phyloP scores from a whole-genome alignment of 92 coral and sea anemone genomes.

The Scolanthus callimorphus region DNA sequence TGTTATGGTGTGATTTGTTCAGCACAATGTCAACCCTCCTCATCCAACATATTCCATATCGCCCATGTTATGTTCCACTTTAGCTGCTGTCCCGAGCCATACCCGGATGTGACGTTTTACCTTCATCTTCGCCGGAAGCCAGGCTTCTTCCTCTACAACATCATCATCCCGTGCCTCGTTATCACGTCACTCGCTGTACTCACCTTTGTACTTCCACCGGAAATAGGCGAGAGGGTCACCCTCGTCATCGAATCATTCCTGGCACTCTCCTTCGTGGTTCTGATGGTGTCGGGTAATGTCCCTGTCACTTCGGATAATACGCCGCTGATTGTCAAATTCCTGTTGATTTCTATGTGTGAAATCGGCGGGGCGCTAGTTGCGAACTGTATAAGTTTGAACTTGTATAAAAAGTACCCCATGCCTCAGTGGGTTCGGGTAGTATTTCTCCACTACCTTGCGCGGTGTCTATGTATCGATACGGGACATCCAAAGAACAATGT shows the following conservation, averaged over 20 bases:
- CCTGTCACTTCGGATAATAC: conserved; percentile 89
- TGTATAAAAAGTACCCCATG: conserved; percentile 53
- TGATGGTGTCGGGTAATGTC: conserved; percentile 84
- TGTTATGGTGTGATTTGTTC: no score
- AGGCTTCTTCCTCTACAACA: conserved; percentile 86
- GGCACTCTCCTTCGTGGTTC: conserved; percentile 80
- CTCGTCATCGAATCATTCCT: conserved; percentile 86
- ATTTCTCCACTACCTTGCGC: conserved; percentile 71
- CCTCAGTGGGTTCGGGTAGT: conserved; percentile 78
- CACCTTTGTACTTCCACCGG: conserved; percentile 91
- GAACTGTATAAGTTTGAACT: conserved; percentile 78
- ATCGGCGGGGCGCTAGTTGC: conserved; percentile 73
- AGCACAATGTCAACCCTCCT: no score
- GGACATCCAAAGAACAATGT: conserved; percentile 40
- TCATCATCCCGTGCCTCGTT: conserved; percentile 87
- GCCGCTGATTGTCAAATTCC: conserved; percentile 77
- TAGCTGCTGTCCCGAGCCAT: conserved; percentile 97
- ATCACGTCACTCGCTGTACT: conserved; percentile 82
- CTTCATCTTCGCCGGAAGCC: conserved; percentile 88
- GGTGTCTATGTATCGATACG: conserved; percentile 65
- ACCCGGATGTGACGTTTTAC: conserved; percentile 81
- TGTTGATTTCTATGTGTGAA: conserved; percentile 77
- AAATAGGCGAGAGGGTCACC: conserved; percentile 91
- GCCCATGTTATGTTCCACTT: conserved; percentile 20
- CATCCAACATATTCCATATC: not conserved